phyloP scores from a whole-genome alignment of 1,140 invertebrate genomes.

The Prorops nasuta region DNA sequence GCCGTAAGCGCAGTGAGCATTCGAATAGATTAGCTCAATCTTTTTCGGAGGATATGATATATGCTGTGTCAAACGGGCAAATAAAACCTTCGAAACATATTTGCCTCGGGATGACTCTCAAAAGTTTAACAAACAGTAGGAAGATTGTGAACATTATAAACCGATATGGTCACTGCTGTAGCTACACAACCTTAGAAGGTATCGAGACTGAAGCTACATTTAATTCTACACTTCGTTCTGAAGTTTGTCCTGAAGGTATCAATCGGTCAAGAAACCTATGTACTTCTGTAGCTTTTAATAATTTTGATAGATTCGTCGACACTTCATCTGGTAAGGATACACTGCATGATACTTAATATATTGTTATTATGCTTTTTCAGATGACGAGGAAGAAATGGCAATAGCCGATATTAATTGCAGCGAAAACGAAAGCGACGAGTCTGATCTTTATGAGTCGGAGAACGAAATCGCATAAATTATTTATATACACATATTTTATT shows the following conservation, averaged over 20 bases:
- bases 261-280: background rate
- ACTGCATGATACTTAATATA: background rate
- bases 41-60: conserved; percentile 15
- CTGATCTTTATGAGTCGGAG: no score
- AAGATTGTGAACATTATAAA: conserved; percentile 8
- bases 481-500: no score
- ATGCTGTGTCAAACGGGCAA: conserved; percentile 1
- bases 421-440: no score
- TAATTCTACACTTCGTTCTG: background rate
- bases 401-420: no score
- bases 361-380: no score
- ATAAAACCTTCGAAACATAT: conserved; percentile 9
- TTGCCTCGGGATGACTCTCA: conserved; percentile 3
- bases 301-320: background rate
- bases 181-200: conserved; percentile 2
- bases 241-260: conserved; percentile 9
- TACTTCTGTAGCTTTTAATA: background rate
- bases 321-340: background rate
- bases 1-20: background rate
- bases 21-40: background rate
- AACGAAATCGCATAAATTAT: no score
- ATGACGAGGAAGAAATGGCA: no score
- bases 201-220: conserved; percentile 7
- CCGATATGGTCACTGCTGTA: conserved; percentile 4
- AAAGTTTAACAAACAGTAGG: background rate